A percentile compares a stretch with the other conserved stretches of the same genome.
phyloP scores from a whole-genome alignment of 2,113 vertebrate species.

The Aegotheles bennettii region DNA sequence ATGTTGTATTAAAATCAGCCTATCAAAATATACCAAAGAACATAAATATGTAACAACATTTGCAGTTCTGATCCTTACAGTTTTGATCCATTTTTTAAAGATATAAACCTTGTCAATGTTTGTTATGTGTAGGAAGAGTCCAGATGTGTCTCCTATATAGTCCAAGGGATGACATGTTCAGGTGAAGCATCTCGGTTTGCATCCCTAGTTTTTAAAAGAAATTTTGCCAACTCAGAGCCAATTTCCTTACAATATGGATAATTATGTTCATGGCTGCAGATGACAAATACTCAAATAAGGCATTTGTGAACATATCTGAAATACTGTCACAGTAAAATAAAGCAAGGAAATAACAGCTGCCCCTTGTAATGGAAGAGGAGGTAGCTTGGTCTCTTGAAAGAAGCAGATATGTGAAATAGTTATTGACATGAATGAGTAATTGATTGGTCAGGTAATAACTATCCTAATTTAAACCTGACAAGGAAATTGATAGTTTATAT shows the following conservation, averaged over 20 bases:
- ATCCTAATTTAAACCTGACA: slow-evolving; percentile 56
- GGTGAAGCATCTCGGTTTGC: background rate
- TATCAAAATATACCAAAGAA: background rate
- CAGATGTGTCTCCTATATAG: background rate
- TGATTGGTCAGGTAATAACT: slow-evolving; percentile 62
- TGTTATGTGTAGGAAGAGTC: background rate
- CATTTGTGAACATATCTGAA: background rate
- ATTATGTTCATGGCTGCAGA: background rate
- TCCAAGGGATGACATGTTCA: background rate
- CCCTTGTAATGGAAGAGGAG: background rate
- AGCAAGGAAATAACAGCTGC: background rate
- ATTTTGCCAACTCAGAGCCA: background rate
- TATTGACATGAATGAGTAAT: slow-evolving; percentile 50
- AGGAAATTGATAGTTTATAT: slow-evolving; percentile 46
- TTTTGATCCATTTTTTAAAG: background rate
- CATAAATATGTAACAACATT: background rate
- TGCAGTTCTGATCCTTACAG: background rate
- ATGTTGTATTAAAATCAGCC: background rate
- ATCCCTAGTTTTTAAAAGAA: background rate
- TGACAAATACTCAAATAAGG: background rate
- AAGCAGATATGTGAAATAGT: slow-evolving; percentile 1
- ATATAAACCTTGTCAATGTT: background rate
- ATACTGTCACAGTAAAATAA: fast-evolving
- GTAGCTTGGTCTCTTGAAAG: slow-evolving; percentile 3
- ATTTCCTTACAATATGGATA: background rate